These are phyloP conservation scores for Sminthopsis crassicaudata DNA, from an alignment of 2,113 vertebrate species.

Conservation along the genomic window DNA sequence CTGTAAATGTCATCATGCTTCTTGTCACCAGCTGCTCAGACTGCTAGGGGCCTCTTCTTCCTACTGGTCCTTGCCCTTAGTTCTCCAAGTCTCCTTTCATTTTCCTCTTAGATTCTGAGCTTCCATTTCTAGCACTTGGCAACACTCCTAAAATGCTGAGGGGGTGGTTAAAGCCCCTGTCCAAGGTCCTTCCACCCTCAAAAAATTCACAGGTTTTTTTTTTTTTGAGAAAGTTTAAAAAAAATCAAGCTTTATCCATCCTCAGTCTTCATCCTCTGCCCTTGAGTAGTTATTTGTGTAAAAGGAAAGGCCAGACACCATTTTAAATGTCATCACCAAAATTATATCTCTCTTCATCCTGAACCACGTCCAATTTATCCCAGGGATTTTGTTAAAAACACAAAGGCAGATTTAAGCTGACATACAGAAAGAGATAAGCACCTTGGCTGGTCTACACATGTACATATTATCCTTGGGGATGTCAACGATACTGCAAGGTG, in stretches of 20 bases:
- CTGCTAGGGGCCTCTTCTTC: not conserved
- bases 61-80: not conserved
- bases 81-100: not conserved
- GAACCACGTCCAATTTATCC: not conserved
- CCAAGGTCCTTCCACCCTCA: not conserved
- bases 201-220: not conserved
- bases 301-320: not conserved
- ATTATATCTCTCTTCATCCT: conserved; percentile 3
- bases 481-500: not conserved
- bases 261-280: not conserved
- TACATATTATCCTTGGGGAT: not conserved
- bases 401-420: not conserved
- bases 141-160: not conserved
- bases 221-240: not conserved
- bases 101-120: not conserved
- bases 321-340: conserved; percentile 6
- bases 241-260: not conserved
- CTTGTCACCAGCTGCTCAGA: not conserved
- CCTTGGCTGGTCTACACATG: not conserved
- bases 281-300: not conserved
- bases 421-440: not conserved
- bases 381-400: not conserved
- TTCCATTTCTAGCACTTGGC: not conserved
- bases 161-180: not conserved
- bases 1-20: not conserved